Conservation (phyloP, 1,140 invertebrate species). For the Neodiprion pinetum region DNA sequence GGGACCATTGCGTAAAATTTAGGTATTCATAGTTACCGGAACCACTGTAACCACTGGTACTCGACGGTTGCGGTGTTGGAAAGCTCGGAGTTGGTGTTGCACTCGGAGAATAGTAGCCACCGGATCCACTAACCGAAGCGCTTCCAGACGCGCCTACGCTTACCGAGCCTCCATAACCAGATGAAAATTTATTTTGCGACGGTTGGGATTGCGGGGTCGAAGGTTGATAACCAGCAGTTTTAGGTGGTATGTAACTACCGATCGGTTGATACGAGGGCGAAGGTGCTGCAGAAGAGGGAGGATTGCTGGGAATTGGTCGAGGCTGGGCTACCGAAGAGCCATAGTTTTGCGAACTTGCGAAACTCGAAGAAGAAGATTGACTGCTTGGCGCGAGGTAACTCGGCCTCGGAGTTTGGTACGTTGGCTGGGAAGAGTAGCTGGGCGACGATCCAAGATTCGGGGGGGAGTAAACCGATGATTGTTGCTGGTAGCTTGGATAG, state of each 20-base stretch:
- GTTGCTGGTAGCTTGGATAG: constrained; percentile 41
- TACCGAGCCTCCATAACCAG: constrained; percentile 17
- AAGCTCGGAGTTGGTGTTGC: constrained; percentile 41
- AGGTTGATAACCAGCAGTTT: constrained; percentile 47
- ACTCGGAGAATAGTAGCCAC: constrained; percentile 14
- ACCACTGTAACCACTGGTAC: not conserved
- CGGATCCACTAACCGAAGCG: constrained; percentile 22
- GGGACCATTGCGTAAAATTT: too few relatives aligned
- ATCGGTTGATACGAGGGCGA: constrained; percentile 56
- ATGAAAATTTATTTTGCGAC: constrained; percentile 29
- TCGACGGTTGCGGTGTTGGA: constrained; percentile 35
- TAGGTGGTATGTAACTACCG: constrained; percentile 50
- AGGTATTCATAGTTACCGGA: not conserved
- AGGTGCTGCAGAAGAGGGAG: constrained; percentile 49
- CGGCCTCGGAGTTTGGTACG: constrained; percentile 24
- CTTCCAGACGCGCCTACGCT: constrained; percentile 23
- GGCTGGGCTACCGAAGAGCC: not conserved
- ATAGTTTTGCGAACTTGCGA: constrained; percentile 14
- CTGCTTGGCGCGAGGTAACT: constrained; percentile 31
- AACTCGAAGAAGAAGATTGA: constrained; percentile 22
- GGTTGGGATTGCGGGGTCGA: constrained; percentile 49
- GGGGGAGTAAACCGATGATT: constrained; percentile 37
- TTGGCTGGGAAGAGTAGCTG: constrained; percentile 20
- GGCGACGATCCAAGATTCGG: constrained; percentile 28
- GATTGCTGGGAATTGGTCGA: constrained; percentile 15